Percentiles rank a stretch among this genome's conserved stretches.
Evolutionary conservation across 2,113 vertebrate genomes (phyloP).

Genomic region (Nothoprocta pentlandii): DNA sequence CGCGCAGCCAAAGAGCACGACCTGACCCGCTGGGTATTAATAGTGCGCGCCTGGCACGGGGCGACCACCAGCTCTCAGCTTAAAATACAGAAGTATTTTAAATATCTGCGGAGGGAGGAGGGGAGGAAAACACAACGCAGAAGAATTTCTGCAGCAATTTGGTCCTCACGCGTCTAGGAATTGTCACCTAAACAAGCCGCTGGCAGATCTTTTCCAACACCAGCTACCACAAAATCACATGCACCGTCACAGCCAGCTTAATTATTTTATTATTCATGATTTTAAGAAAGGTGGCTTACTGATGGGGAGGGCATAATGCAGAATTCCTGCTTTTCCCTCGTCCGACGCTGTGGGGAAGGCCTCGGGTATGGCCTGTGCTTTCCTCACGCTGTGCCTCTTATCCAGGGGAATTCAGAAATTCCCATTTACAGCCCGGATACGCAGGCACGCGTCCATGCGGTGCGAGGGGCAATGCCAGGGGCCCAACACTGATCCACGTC

Average conservation of each 20-base stretch:
- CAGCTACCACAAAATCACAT: not conserved
- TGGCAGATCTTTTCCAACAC: not conserved
- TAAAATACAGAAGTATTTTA: constrained; percentile 61
- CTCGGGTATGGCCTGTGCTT: not conserved
- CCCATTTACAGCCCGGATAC: not conserved
- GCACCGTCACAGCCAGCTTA: not conserved
- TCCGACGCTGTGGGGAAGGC: not conserved
- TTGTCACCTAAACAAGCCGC: not conserved
- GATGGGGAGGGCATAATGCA: not conserved
- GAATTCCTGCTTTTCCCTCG: not conserved
- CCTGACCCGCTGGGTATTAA: constrained; percentile 56
- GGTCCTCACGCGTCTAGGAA: not conserved
- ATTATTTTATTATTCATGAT: not conserved
- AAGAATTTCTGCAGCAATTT: not conserved
- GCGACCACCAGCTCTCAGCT: constrained; percentile 30
- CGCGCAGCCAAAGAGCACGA: not conserved
- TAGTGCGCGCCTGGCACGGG: constrained; percentile 28
- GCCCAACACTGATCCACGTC: not conserved
- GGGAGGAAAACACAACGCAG: not conserved
- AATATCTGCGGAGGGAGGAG: constrained; percentile 22
- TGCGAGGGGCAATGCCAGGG: accelerated
- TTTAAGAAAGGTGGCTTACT: not conserved
- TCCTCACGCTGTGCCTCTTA: not conserved
- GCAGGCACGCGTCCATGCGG: not conserved
- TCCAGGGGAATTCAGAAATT: not conserved